These are phyloP conservation scores for Dipodomys ordii DNA, from an alignment of 2,113 vertebrate species.

Conservation along the genomic window DNA sequence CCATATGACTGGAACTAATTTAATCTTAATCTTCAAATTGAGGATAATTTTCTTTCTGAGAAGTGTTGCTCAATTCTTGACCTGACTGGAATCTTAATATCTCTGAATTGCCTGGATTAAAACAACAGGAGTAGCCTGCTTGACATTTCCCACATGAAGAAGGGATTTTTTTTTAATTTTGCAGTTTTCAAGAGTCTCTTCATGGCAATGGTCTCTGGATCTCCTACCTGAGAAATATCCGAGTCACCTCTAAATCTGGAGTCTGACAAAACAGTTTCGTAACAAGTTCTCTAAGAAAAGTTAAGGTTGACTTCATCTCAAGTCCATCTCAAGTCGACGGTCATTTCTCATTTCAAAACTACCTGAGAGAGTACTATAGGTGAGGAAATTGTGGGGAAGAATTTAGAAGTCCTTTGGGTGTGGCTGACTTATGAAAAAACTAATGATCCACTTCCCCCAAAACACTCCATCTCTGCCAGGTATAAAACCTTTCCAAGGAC, in stretches of 20 bases:
- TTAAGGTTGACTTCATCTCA: neutral
- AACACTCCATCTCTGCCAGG: neutral
- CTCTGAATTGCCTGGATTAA: constrained; percentile 57
- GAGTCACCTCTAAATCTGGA: neutral
- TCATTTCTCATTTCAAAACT: constrained; percentile 5
- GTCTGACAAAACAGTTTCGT: constrained; percentile 4
- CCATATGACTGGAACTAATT: constrained; percentile 58
- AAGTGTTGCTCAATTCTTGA: constrained; percentile 64
- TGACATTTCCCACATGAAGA: neutral
- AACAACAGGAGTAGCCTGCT: neutral
- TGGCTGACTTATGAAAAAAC: constrained; percentile 2
- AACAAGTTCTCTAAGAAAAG: constrained; percentile 46
- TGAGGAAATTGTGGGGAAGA: neutral
- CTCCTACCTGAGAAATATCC: neutral
- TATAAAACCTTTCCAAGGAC: neutral
- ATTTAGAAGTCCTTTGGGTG: constrained; percentile 9
- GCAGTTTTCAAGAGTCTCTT: neutral
- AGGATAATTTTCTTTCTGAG: constrained; percentile 65
- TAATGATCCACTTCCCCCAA: neutral
- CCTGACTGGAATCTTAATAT: constrained; percentile 62
- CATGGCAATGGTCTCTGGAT: neutral
- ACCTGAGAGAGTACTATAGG: neutral
- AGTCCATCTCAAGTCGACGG: too few relatives aligned
- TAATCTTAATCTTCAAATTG: constrained; percentile 62
- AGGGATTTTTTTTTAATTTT: neutral